Evolutionary conservation across 2,113 vertebrate species (phyloP).

Genomic region (Lepidothrix coronata): DNA sequence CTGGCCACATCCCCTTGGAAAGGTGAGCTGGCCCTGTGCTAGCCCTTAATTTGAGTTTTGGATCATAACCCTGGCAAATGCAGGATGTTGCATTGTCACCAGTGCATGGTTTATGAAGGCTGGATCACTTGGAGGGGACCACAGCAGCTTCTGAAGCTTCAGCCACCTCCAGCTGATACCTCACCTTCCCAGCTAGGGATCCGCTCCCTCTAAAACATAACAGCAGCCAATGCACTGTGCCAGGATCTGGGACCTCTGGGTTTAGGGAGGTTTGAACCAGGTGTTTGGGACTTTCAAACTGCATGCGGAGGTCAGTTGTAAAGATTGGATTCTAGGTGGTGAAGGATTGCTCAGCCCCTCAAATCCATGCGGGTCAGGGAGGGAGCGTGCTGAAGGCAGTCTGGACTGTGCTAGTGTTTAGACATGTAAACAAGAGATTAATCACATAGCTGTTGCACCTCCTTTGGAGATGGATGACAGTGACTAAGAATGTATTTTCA

Average conservation of each 20-base stretch:
- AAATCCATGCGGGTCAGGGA: neutral
- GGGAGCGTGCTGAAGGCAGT: neutral
- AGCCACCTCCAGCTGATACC: neutral
- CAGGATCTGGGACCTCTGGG: neutral
- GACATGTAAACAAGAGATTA: constrained; percentile 51
- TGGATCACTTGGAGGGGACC: neutral
- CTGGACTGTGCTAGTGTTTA: neutral
- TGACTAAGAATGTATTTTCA: constrained; percentile 66
- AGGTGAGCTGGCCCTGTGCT: neutral
- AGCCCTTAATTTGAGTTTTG: neutral
- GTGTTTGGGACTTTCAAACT: neutral
- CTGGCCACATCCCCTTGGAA: neutral
- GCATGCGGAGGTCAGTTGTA: neutral
- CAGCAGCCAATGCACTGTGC: neutral
- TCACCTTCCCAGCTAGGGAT: neutral
- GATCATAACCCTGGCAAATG: neutral
- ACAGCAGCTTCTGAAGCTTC: neutral
- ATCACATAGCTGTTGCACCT: constrained; percentile 28
- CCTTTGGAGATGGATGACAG: constrained; percentile 39
- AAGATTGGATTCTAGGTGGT: neutral
- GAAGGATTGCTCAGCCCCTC: neutral
- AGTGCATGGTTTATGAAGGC: neutral
- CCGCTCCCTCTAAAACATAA: neutral
- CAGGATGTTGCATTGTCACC: neutral
- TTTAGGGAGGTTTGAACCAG: neutral